These are phyloP conservation scores for Sprattus sprattus DNA, from an alignment of 2,113 vertebrate genomes.

Conservation along the genomic window DNA sequence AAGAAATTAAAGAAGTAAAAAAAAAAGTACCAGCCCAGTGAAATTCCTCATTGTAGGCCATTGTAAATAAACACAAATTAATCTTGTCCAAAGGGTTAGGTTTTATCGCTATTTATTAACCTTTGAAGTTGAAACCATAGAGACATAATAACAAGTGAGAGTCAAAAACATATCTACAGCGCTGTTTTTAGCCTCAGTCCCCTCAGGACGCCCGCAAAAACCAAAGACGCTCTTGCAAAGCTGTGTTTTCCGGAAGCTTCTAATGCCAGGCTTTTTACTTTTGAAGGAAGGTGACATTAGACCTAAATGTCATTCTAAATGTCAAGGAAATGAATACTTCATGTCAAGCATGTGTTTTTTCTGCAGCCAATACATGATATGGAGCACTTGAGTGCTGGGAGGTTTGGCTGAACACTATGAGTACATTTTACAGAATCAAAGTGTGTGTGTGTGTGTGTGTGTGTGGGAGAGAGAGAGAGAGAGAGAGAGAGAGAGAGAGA, in stretches of 20 bases:
- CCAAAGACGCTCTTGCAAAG: constrained; percentile 17
- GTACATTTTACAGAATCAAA: no score
- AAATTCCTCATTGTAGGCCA: background rate
- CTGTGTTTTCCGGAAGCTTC: constrained; percentile 25
- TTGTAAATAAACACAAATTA: background rate
- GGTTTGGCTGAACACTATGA: no score
- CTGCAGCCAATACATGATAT: background rate
- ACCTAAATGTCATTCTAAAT: constrained; percentile 44
- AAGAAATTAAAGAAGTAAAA: no score
- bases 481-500: no score
- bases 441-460: background rate
- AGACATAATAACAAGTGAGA: background rate
- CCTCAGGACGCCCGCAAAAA: constrained; percentile 29
- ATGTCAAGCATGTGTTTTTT: constrained; percentile 9
- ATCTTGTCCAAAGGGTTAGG: background rate
- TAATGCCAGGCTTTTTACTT: constrained; percentile 12
- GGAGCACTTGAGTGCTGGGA: no score
- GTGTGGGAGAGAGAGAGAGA: no score
- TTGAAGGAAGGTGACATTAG: constrained; percentile 33
- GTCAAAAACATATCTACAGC: background rate
- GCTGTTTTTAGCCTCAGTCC: constrained; percentile 6
- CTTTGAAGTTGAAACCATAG: background rate
- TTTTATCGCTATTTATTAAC: background rate
- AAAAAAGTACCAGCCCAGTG: no score
- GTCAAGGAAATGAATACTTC: constrained; percentile 24